phyloP scores from a whole-genome alignment of 2,113 vertebrate species.

The Rutilus rutilus region DNA sequence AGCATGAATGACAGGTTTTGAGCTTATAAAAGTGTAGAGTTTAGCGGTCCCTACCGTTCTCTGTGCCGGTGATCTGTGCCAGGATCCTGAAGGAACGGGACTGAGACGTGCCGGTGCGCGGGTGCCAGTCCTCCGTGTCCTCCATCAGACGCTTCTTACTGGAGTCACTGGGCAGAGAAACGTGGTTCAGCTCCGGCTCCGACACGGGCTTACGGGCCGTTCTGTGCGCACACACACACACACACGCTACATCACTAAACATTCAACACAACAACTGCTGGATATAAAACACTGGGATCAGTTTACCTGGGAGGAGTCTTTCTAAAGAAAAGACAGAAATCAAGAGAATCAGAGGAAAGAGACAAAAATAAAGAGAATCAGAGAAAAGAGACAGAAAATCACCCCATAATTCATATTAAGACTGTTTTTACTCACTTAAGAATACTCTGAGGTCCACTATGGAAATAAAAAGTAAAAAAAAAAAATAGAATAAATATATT shows the following conservation, averaged over 20 bases:
- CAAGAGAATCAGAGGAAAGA: conserved; percentile 21
- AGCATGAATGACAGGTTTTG: too few species aligned
- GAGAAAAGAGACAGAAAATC: conserved; percentile 44
- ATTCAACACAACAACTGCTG: not conserved
- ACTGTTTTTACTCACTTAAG: conserved; percentile 63
- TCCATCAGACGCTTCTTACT: conserved; percentile 96
- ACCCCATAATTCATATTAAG: not conserved
- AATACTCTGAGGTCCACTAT: conserved; percentile 64
- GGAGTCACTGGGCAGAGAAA: conserved; percentile 81
- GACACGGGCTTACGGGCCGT: conserved; percentile 82
- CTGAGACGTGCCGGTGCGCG: conserved; percentile 87
- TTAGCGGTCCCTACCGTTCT: conserved; percentile 79
- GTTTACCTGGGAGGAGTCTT: conserved; percentile 57
- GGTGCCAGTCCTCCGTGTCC: conserved; percentile 96
- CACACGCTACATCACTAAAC: not conserved
- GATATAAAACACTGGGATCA: not conserved
- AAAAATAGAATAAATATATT: too few species aligned
- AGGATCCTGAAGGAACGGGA: conserved; percentile 97
- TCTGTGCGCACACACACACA: conserved; percentile 60
- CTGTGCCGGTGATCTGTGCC: conserved; percentile 94
- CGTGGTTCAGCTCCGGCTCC: conserved; percentile 78
- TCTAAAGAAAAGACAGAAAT: not conserved
- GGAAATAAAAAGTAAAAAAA: conserved; percentile 42
- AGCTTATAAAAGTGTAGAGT: not conserved
- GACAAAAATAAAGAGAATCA: not conserved